phyloP scores from a whole-genome alignment of 2,888 invertebrate species.

The Ceriagrion tenellum region DNA sequence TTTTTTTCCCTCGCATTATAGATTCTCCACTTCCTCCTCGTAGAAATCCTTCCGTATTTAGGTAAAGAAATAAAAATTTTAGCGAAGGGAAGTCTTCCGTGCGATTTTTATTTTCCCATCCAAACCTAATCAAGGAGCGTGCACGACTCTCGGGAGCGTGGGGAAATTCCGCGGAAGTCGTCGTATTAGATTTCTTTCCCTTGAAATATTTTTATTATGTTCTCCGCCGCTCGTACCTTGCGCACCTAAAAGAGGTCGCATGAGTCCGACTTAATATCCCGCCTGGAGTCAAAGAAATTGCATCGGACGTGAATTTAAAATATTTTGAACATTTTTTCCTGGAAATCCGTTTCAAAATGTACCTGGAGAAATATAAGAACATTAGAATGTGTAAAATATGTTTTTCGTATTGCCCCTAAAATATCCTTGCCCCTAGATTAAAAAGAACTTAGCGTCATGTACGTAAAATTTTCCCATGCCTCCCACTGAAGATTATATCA shows the following conservation, averaged over 20 bases:
- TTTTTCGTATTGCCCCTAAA: too few species aligned
- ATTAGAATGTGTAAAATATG: too few species aligned
- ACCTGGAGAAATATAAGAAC: too few species aligned
- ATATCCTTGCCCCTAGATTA: too few species aligned
- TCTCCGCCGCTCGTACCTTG: background rate
- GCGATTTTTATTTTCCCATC: background rate
- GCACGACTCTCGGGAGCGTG: background rate
- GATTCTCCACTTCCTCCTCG: background rate
- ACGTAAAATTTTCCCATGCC: too few species aligned
- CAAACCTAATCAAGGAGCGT: slow-evolving; percentile 43
- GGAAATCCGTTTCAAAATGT: too few species aligned
- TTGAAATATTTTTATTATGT: background rate
- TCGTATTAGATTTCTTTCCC: background rate
- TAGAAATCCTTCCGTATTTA: background rate
- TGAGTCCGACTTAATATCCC: background rate
- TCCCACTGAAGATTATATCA: too few species aligned
- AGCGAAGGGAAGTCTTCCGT: background rate
- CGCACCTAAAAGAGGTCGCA: background rate
- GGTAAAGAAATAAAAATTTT: slow-evolving; percentile 2
- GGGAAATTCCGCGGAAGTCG: background rate
- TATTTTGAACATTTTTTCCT: background rate
- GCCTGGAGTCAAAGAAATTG: background rate
- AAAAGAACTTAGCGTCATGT: too few species aligned
- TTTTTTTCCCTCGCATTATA: background rate
- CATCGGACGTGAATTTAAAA: background rate